Percentiles rank a stretch among this genome's conserved stretches.
Evolutionary conservation across 1,140 invertebrate genomes (phyloP).

Genomic region (Acromyrmex echinatior): DNA sequence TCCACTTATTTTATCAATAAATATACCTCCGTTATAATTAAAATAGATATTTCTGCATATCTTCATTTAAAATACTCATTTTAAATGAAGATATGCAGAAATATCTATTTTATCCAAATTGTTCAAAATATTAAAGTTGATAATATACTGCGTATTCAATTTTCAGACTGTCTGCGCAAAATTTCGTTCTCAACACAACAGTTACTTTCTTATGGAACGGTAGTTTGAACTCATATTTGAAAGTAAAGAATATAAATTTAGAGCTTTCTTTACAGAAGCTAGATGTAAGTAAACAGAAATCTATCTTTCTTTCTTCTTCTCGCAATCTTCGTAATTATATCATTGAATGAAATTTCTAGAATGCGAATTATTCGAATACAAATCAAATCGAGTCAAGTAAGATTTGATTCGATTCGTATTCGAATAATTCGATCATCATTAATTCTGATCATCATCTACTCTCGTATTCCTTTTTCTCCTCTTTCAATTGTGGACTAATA

Average conservation of each 20-base stretch:
- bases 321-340: background rate
- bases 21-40: too few relatives aligned
- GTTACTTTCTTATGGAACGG: background rate
- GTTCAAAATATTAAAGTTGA: background rate
- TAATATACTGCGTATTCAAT: background rate
- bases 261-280: slow-evolving; percentile 12
- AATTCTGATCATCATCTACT: too few relatives aligned
- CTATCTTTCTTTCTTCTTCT: background rate
- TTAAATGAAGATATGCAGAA: too few relatives aligned
- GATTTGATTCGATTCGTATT: too few relatives aligned
- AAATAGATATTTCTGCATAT: too few relatives aligned
- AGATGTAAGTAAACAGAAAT: slow-evolving; percentile 62
- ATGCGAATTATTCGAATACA: too few relatives aligned
- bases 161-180: slow-evolving; percentile 23
- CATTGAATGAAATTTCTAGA: background rate
- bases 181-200: background rate
- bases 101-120: background rate
- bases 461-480: background rate
- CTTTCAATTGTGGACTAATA: background rate
- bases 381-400: too few relatives aligned
- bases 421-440: too few relatives aligned
- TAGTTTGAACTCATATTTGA: background rate
- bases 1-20: background rate
- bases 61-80: slow-evolving; percentile 6
- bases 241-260: background rate